A percentile compares a stretch with the other conserved stretches of the same genome.
Conservation (phyloP, 1,140 invertebrate genomes). For the Archivesica marissinica region DNA sequence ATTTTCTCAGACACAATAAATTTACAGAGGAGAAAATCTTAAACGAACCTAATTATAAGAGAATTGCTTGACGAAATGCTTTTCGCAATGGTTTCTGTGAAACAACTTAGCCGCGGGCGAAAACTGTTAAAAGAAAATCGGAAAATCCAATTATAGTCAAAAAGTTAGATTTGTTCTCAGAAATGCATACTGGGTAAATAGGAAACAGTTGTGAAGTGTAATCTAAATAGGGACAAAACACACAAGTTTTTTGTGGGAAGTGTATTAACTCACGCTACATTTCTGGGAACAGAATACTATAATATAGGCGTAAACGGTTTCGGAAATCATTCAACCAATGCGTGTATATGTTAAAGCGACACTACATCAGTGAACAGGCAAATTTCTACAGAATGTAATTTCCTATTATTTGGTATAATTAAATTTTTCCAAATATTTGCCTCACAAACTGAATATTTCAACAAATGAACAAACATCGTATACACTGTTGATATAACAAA, state of each 20-base stretch:
- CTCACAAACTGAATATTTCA: too few relatives aligned
- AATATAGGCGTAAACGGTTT: background rate
- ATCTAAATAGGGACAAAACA: background rate
- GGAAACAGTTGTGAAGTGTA: background rate
- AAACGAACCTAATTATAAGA: conserved; percentile 57
- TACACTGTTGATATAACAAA: too few relatives aligned
- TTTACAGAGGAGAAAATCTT: conserved; percentile 42
- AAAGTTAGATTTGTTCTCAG: conserved; percentile 22
- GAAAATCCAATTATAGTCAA: conserved; percentile 49
- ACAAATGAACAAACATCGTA: too few relatives aligned
- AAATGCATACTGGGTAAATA: background rate
- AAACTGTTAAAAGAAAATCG: conserved; percentile 59
- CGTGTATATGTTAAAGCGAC: too few relatives aligned
- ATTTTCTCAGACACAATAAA: conserved; percentile 51
- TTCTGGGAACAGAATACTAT: background rate
- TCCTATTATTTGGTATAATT: too few relatives aligned
- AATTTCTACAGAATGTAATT: too few relatives aligned
- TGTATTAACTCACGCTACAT: background rate
- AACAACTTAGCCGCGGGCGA: conserved; percentile 34
- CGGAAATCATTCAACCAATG: too few relatives aligned
- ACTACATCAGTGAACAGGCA: too few relatives aligned
- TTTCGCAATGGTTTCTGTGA: conserved; percentile 25
- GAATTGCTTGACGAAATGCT: conserved; percentile 51
- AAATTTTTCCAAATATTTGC: too few relatives aligned
- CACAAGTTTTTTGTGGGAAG: background rate